These are phyloP conservation scores for Tetraodon nigroviridis DNA, from an alignment of 2,113 vertebrate genomes.

Conservation along the genomic window DNA sequence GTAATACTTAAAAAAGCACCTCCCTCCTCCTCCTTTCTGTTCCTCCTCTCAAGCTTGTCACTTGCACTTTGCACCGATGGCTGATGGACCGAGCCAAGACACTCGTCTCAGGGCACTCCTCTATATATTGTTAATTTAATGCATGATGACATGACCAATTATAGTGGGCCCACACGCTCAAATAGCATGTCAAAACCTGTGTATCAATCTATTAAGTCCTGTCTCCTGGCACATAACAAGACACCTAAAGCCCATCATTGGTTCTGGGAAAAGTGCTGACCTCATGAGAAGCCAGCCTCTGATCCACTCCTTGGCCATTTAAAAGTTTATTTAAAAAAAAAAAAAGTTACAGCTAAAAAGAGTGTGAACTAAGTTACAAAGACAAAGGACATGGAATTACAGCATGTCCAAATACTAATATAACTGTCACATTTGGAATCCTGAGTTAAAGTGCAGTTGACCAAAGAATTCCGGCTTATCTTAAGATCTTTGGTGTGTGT, in stretches of 20 bases:
- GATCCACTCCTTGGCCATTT: slow-evolving; percentile 62
- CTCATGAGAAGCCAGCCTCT: slow-evolving; percentile 73
- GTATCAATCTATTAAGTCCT: slow-evolving; percentile 86
- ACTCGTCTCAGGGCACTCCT: slow-evolving; percentile 86
- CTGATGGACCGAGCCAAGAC: slow-evolving; percentile 85
- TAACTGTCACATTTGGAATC: no score
- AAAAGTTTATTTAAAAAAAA: slow-evolving; percentile 59
- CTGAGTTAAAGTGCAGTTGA: no score
- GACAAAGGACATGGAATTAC: slow-evolving; percentile 9
- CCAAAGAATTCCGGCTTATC: no score
- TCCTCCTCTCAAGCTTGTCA: slow-evolving; percentile 71
- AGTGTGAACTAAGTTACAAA: slow-evolving; percentile 29
- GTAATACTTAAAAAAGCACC: slow-evolving; percentile 55
- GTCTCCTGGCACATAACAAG: slow-evolving; percentile 80
- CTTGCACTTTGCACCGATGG: slow-evolving; percentile 78
- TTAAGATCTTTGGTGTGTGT: no score
- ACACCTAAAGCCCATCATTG: slow-evolving; percentile 73
- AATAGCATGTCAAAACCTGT: slow-evolving; percentile 92
- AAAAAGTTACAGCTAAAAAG: slow-evolving; percentile 32
- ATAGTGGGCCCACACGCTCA: slow-evolving; percentile 82
- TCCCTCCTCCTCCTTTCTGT: slow-evolving; percentile 45
- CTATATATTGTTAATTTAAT: slow-evolving; percentile 87
- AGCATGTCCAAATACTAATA: background rate
- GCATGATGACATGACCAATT: slow-evolving; percentile 90
- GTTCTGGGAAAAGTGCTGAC: slow-evolving; percentile 71